These are phyloP conservation scores for Coronaproctus castanopsis DNA, from an alignment of 2,888 invertebrate genomes.

Conservation along the genomic window DNA sequence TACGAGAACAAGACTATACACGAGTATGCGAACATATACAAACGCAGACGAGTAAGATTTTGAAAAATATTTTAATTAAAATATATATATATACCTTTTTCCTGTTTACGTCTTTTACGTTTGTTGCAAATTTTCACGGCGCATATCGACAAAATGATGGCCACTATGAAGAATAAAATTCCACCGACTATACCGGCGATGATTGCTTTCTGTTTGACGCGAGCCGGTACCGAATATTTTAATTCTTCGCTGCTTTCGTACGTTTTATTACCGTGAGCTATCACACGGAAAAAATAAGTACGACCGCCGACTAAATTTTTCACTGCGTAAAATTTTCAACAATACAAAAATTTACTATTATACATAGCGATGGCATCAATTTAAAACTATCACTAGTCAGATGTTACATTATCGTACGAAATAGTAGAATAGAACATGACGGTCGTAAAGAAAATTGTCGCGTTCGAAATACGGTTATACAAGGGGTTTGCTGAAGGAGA, in stretches of 20 bases:
- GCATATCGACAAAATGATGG: slow-evolving; percentile 89
- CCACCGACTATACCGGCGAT: slow-evolving; percentile 93
- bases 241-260: slow-evolving; percentile 74
- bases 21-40: too few relatives aligned
- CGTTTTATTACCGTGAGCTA: slow-evolving; percentile 68
- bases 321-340: slow-evolving; percentile 36
- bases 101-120: slow-evolving; percentile 87
- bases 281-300: slow-evolving; percentile 77
- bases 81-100: slow-evolving; percentile 97
- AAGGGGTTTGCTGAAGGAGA: too few relatives aligned
- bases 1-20: too few relatives aligned
- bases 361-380: too few relatives aligned
- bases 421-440: too few relatives aligned
- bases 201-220: slow-evolving; percentile 85
- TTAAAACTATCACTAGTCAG: too few relatives aligned
- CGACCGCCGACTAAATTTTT: slow-evolving; percentile 79
- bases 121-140: slow-evolving; percentile 96
- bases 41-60: too few relatives aligned
- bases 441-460: too few relatives aligned
- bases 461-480: too few relatives aligned
- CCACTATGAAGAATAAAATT: slow-evolving; percentile 89
- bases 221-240: slow-evolving; percentile 70
- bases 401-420: too few relatives aligned
- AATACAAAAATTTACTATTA: too few relatives aligned
- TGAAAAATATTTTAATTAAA: too few relatives aligned